Percentiles rank a stretch among this genome's conserved stretches.
Conservation (phyloP, 2,113 vertebrate species). For the Cryptomyrus ogoouensis region DNA sequence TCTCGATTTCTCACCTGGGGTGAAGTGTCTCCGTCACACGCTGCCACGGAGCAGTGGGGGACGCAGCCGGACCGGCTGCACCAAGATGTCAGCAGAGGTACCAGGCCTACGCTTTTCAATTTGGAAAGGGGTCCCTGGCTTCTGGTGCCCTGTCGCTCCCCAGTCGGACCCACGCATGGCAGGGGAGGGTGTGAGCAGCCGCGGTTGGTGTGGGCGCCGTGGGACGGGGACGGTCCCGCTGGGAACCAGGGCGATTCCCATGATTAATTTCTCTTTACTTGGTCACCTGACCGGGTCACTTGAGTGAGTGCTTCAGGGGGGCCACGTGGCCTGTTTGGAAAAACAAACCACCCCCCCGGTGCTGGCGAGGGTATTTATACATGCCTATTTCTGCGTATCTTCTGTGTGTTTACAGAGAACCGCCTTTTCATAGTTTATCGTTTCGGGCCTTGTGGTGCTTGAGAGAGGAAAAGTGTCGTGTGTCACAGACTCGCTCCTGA, state of each 20-base stretch:
- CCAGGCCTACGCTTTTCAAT: background rate
- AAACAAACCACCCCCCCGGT: too few relatives aligned
- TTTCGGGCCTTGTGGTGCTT: too few relatives aligned
- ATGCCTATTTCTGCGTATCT: too few relatives aligned
- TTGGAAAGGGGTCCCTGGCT: background rate
- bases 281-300: background rate
- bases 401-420: too few relatives aligned
- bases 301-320: background rate
- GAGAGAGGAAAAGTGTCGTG: too few relatives aligned
- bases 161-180: background rate
- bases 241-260: background rate
- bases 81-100: background rate
- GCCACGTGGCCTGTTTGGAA: too few relatives aligned
- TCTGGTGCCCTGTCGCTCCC: background rate
- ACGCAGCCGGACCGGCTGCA: background rate
- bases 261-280: background rate
- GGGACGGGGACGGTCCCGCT: background rate
- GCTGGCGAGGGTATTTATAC: too few relatives aligned
- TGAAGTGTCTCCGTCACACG: background rate
- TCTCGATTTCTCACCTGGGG: background rate
- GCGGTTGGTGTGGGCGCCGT: background rate
- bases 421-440: too few relatives aligned
- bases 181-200: background rate
- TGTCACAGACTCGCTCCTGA: too few relatives aligned
- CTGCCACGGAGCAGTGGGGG: background rate